Base-by-base conservation (phyloP, 2,113 vertebrate genomes). In the Pedionomus torquatus region DNA sequence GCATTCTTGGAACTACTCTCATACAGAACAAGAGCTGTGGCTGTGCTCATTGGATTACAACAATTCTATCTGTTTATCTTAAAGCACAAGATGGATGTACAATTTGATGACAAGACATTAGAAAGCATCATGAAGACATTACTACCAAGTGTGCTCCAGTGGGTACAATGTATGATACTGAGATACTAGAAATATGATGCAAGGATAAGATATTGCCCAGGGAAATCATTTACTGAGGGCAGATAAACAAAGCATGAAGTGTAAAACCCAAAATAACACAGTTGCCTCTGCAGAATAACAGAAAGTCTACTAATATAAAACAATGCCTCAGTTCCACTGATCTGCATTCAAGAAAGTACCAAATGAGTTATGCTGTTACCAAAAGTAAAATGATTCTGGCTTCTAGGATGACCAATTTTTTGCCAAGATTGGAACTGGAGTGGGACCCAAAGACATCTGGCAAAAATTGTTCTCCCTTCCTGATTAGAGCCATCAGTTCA, bases 71-170 rank as follows among this genome's bases (percentile, higher is more conserved):
- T 88, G 68, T 95, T 96, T 83, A 95, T 94, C 96, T 96, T 75
- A 75, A 93, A 95, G 90, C 55, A 84, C 52, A 84, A 94, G 88
- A 90, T 81, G 86, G 88, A 93, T 86, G 77, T 71, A 85, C 83
- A 92, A 83, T 92, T 92, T 84, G 90, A 93, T 75, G 90, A 93
- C 81, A 96, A 87, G 83, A 87, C 88, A 89, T 90, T 81, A 89
- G 75, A 92, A 95, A 92, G 71, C 87, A 89, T 95, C 93, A 95
- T 96, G 96, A 95, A 96, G 93, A 97, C 83, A 88, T 96, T 83
- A 90, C 85, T 92, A 90, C 39, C 30, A 84, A 95, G 68, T 60
- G 83, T 30, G 35, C 92, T 90, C 76, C 87, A 83, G 72, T 90
- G 91, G 63, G 83, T 92, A 96, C 86, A 93, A 91, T 58, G 81